Percentiles rank a stretch among this genome's conserved stretches.
Conservation (phyloP, 2,888 invertebrate species). For the Heliconius hortense region DNA sequence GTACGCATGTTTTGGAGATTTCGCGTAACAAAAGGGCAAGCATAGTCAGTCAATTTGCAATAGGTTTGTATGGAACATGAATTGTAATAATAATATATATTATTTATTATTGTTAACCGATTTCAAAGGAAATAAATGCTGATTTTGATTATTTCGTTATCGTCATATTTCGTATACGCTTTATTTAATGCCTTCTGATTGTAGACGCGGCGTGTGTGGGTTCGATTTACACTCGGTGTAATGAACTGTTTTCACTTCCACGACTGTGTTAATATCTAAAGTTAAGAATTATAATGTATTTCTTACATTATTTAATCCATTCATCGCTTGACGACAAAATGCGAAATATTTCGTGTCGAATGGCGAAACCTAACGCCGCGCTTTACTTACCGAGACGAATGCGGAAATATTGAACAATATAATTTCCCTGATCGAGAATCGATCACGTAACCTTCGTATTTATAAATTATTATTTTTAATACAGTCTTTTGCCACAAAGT, state of each 20-base stretch:
- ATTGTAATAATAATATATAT: slow-evolving; percentile 12
- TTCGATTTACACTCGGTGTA: neutral
- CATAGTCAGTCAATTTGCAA: slow-evolving; percentile 18
- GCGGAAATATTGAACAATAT: no score
- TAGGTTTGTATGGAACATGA: neutral
- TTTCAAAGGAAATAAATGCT: neutral
- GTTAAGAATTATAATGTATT: no score
- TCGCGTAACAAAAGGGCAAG: slow-evolving; percentile 18
- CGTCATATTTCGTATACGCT: neutral
- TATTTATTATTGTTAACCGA: slow-evolving; percentile 8
- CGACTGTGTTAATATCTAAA: no score
- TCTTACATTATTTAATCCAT: neutral
- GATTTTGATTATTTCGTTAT: neutral
- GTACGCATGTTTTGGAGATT: slow-evolving; percentile 18
- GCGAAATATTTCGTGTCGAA: neutral
- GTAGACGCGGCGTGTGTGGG: neutral
- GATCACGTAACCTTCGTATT: no score
- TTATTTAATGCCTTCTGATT: neutral
- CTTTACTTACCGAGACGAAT: neutral
- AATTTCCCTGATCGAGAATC: no score
- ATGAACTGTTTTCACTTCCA: no score
- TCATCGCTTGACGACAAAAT: neutral
- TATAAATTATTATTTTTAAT: neutral
- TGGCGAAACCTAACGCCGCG: neutral
- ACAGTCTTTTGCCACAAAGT: neutral